A percentile compares a stretch with the other conserved stretches of the same genome.
Evolutionary conservation across 2,113 vertebrate species (phyloP).

Genomic region (Tupaia chinensis): DNA sequence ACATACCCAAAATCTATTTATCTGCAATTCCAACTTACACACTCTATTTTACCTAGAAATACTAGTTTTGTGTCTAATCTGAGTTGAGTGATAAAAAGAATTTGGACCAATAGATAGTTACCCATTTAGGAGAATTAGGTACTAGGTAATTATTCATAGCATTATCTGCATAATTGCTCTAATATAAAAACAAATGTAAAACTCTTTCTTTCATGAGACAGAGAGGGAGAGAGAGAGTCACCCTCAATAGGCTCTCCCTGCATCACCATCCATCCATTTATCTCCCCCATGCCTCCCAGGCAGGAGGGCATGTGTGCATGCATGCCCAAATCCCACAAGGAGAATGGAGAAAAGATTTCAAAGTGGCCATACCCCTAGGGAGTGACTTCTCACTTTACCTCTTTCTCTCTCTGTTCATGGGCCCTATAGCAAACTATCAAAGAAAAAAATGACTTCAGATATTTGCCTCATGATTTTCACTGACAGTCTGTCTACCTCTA

Average conservation of each 20-base stretch:
- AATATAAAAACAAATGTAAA: neutral
- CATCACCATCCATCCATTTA: too few relatives aligned
- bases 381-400: too few relatives aligned
- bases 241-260: too few relatives aligned
- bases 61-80: neutral
- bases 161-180: neutral
- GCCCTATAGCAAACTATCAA: neutral
- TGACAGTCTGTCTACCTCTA: neutral
- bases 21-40: neutral
- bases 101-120: neutral
- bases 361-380: too few relatives aligned
- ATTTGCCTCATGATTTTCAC: neutral
- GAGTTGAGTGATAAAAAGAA: neutral
- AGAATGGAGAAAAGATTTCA: too few relatives aligned
- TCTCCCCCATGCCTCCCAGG: too few relatives aligned
- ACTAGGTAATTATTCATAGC: neutral
- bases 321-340: too few relatives aligned
- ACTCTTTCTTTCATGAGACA: neutral
- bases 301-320: too few relatives aligned
- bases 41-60: neutral
- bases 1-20: neutral
- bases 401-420: too few relatives aligned
- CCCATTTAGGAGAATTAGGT: neutral
- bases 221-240: too few relatives aligned
- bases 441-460: conserved; percentile 40